Evolutionary conservation across 92 coral and sea anemone genomes (phyloP), one percentile per base, ranked within the genome.

Genomic region (Micromussa lordhowensis): DNA sequence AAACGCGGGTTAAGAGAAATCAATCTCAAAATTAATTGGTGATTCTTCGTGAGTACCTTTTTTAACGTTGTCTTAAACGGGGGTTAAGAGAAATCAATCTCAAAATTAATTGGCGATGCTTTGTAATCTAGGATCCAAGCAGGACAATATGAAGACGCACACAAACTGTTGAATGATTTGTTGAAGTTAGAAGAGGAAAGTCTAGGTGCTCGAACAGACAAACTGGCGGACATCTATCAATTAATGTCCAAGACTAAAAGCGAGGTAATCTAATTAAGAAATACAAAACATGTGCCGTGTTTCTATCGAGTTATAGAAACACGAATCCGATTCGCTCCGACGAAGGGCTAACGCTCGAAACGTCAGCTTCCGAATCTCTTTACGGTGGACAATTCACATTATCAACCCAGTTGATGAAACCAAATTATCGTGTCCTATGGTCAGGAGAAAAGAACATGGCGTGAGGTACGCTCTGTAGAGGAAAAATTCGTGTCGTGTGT

Each of bases 191-290:
- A 97, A 68, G 98, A 97, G 72, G 92, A 93, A 68, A 88, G 93
- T 79, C 93, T 97, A 71, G 99, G 99, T 5, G 98, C 96, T 24
- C 91, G 99, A 68, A 83, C 98, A 10, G 93, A 93, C 26, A 92
- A 93, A 69, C 91, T 97, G 93, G 99, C 99, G 10, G 98, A 97
- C 79, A 97, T 97, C 31, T 97, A 95, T 82, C 98, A 97, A 79
- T 91, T 97, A 0, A 97, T 97, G 99, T 83, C 99, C 44, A 97
- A 97, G 89, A 97, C 99, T 19, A 97, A 97, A 88, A 97, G 99
- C 58, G 99, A 97, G 96, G 99, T 97, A 66, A 63, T 66, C 5
- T 17, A 61, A n/a, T n/a, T n/a, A n/a, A n/a, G n/a, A n/a, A n/a
- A n/a, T n/a, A n/a, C n/a, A n/a, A n/a, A n/a, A n/a, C n/a, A n/a